Evolutionary conservation across 2,797 vertebrate genomes (phyloP).

Genomic region (Lerista edwardsae): DNA sequence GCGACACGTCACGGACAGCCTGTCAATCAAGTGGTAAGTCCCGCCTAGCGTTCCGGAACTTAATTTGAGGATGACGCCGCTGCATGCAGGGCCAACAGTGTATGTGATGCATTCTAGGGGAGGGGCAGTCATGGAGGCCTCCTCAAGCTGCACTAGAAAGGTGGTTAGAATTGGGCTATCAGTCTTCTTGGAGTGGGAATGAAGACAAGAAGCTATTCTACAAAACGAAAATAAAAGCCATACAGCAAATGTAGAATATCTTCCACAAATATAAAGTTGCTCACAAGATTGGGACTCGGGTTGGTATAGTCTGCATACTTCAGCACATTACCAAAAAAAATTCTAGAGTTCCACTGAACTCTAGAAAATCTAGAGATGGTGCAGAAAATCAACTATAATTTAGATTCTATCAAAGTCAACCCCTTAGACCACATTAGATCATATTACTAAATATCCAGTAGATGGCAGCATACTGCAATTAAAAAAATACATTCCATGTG

Average conservation of each 20-base stretch:
- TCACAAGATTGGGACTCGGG: not conserved
- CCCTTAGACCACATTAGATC: not conserved
- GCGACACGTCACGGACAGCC: no score
- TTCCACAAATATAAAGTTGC: not conserved
- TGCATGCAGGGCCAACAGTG: no score
- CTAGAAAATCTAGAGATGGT: no score
- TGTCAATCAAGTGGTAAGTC: no score
- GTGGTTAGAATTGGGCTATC: no score
- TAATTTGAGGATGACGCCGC: no score
- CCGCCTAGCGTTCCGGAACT: no score
- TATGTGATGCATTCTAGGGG: no score
- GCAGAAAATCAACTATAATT: not conserved
- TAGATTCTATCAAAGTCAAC: slow-evolving; percentile 37
- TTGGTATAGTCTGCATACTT: not conserved
- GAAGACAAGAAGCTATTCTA: not conserved
- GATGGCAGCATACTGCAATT: slow-evolving; percentile 57
- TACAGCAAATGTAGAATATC: not conserved
- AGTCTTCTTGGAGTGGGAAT: not conserved
- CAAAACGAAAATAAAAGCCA: not conserved
- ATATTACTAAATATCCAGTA: slow-evolving; percentile 52
- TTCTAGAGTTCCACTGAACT: not conserved
- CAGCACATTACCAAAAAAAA: not conserved
- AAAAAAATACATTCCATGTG: not conserved
- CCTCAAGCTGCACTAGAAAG: no score
- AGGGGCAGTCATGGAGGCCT: no score